Evolutionary conservation across 2,797 vertebrate genomes (phyloP).

Genomic region (Urocyon cinereoargenteus): DNA sequence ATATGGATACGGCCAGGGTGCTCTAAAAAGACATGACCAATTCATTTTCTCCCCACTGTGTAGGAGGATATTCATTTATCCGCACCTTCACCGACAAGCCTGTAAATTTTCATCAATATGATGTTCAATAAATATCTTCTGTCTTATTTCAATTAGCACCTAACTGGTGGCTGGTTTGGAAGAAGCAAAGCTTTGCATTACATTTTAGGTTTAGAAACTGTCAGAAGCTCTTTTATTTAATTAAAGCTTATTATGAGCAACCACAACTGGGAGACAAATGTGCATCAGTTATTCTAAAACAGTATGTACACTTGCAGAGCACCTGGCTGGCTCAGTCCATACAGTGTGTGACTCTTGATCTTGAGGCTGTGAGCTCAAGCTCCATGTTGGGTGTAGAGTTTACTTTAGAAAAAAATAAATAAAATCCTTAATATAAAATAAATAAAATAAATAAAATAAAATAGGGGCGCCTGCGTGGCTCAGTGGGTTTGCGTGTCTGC

Average conservation of each 20-base stretch:
- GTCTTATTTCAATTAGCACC: not conserved
- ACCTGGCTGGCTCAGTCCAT: rapidly evolving
- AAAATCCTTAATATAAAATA: too few relatives aligned
- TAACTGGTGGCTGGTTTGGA: not conserved
- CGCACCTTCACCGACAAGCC: not conserved
- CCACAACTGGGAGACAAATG: not conserved
- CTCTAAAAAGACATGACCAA: not conserved
- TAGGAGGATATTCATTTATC: too few relatives aligned
- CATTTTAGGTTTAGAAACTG: not conserved
- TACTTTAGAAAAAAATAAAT: too few relatives aligned
- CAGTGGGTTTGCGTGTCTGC: rapidly evolving
- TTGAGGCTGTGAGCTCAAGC: too few relatives aligned
- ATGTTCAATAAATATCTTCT: not conserved
- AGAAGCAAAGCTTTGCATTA: not conserved
- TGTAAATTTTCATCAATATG: too few relatives aligned
- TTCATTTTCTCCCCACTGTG: not conserved
- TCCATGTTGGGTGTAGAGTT: too few relatives aligned
- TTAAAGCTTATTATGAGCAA: not conserved
- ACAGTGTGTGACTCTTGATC: too few relatives aligned
- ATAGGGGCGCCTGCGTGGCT: not conserved
- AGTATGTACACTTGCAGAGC: rapidly evolving
- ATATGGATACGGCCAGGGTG: too few relatives aligned
- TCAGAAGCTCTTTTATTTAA: not conserved
- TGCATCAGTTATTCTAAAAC: not conserved
- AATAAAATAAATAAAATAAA: too few relatives aligned